These are phyloP conservation scores for Hyposoter didymator DNA, from an alignment of 2,888 invertebrate genomes.

Conservation along the genomic window DNA sequence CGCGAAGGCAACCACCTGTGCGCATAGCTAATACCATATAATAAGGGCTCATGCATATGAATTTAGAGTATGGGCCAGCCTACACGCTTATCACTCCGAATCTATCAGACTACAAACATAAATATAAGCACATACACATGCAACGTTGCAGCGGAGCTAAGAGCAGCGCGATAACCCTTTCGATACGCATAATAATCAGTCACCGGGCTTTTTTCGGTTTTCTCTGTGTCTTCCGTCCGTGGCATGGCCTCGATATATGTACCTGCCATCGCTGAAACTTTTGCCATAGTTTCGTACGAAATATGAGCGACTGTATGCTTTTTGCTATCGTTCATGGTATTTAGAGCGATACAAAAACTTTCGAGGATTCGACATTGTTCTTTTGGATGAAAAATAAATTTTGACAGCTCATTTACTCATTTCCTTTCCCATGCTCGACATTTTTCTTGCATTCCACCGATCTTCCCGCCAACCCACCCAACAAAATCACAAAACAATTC, in stretches of 20 bases:
- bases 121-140: slow-evolving; percentile 24
- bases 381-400: not conserved
- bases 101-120: slow-evolving; percentile 75
- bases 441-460: not conserved
- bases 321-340: not conserved
- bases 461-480: too few relatives aligned
- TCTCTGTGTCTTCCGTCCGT: slow-evolving; percentile 6
- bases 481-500: too few relatives aligned
- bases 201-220: slow-evolving; percentile 49
- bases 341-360: not conserved
- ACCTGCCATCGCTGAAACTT: slow-evolving; percentile 13
- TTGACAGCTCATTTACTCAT: not conserved
- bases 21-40: slow-evolving; percentile 83
- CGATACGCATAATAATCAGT: slow-evolving; percentile 71
- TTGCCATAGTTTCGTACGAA: not conserved
- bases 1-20: slow-evolving; percentile 82
- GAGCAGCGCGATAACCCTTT: slow-evolving; percentile 75
- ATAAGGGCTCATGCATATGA: slow-evolving; percentile 83
- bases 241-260: slow-evolving; percentile 24
- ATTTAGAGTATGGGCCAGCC: slow-evolving; percentile 78
- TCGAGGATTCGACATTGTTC: not conserved
- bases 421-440: not conserved
- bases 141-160: slow-evolving; percentile 40
- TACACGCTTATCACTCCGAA: slow-evolving; percentile 77
- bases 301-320: not conserved